These are phyloP conservation scores for Heterochromis multidens DNA, from an alignment of 2,113 vertebrate species.

Conservation along the genomic window DNA sequence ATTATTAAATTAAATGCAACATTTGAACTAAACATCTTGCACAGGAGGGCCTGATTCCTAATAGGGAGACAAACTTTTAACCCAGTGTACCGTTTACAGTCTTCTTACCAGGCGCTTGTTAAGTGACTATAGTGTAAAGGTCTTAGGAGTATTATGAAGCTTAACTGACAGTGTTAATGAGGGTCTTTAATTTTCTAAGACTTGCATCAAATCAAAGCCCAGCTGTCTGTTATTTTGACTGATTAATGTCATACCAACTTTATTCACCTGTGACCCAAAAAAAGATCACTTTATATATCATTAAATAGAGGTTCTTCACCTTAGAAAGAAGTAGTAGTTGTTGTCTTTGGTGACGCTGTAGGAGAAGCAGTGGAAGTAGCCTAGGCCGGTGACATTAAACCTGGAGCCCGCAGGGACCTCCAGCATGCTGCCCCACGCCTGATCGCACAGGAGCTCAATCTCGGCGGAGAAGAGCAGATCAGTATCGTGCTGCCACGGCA, in stretches of 20 bases:
- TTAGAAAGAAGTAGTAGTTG: constrained; percentile 83
- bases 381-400: constrained; percentile 82
- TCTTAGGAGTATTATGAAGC: background rate
- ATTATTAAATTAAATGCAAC: background rate
- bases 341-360: constrained; percentile 82
- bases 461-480: constrained; percentile 81
- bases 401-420: constrained; percentile 82
- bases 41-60: background rate
- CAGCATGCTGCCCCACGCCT: constrained; percentile 86
- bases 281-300: no score
- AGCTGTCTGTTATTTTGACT: background rate
- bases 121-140: background rate
- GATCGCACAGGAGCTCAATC: constrained; percentile 83
- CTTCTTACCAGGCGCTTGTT: background rate
- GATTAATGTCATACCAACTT: background rate
- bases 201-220: background rate
- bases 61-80: no score
- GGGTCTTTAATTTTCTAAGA: background rate
- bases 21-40: background rate
- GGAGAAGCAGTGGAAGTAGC: constrained; percentile 82
- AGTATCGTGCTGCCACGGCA: constrained; percentile 78
- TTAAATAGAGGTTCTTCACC: constrained; percentile 53
- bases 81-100: background rate
- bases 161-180: background rate
- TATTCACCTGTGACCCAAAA: background rate